These are phyloP conservation scores for Sus cebifrons DNA, from an alignment of 2,797 vertebrate species.

Conservation along the genomic window DNA sequence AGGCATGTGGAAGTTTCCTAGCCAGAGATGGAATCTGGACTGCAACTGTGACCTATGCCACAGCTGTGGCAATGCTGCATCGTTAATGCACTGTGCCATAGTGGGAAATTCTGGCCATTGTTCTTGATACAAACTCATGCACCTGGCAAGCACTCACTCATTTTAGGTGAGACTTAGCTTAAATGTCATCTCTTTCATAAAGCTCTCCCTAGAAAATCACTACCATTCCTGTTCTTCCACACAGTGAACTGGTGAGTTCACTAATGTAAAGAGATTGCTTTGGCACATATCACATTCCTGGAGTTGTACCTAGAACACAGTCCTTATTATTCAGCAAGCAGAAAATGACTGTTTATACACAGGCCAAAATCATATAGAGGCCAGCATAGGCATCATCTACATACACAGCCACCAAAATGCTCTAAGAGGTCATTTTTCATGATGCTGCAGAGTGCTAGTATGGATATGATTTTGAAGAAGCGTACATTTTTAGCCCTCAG, in stretches of 20 bases:
- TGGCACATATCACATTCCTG: neutral
- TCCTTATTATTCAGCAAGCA: neutral
- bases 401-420: neutral
- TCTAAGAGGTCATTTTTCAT: neutral
- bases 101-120: neutral
- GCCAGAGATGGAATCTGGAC: no score
- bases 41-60: no score
- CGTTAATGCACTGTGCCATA: no score
- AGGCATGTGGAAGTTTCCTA: no score
- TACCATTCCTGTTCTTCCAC: neutral
- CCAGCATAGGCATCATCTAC: neutral
- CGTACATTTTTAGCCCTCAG: neutral
- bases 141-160: neutral
- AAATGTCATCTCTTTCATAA: neutral
- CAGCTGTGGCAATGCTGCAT: no score
- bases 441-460: neutral
- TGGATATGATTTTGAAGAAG: neutral
- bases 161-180: neutral
- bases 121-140: neutral
- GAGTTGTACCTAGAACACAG: neutral
- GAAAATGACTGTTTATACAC: neutral
- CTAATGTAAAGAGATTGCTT: neutral
- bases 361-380: neutral
- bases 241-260: neutral
- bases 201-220: neutral